These are phyloP conservation scores for Danio rerio DNA, from an alignment of 2,113 vertebrate species.

Conservation along the genomic window GRCz12tu NC_133192.1:10346001-10346500, in stretches of 20 bases:
- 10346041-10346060: too few species aligned
- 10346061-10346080: background rate
- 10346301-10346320: conserved; percentile 89
- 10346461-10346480: background rate
- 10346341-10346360: conserved; percentile 86
- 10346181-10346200: conserved; percentile 88
- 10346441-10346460: conserved; percentile 70
- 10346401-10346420: conserved; percentile 89
- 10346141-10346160: conserved; percentile 13
- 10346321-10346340: conserved; percentile 89
- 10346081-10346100: background rate
- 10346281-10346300: conserved; percentile 97
- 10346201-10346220: conserved; percentile 83
- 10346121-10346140: background rate
- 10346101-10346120: conserved; percentile 9
- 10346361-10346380: conserved; percentile 92
- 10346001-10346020: too few species aligned
- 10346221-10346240: conserved; percentile 91
- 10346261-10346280: conserved; percentile 99
- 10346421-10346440: conserved; percentile 82
- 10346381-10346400: conserved; percentile 89
- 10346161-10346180: conserved; percentile 68
- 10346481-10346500: background rate
- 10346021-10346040: too few species aligned
- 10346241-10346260: conserved; percentile 97